Evolutionary conservation across 2,888 invertebrate species (phyloP).

Genomic region (Xestia rhomboidea): DNA sequence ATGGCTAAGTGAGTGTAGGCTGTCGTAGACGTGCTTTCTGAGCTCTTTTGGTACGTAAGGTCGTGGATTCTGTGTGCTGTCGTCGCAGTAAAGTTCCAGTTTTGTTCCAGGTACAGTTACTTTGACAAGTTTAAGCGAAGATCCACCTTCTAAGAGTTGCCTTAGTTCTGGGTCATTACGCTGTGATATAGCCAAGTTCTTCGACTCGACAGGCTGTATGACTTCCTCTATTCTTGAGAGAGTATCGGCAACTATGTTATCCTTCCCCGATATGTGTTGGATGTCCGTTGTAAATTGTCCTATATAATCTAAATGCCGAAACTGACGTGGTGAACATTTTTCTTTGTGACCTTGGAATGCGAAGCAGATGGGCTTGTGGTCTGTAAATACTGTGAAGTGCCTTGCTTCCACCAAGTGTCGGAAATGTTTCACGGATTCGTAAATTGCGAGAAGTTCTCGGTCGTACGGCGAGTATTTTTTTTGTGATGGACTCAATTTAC

Average conservation of each 20-base stretch:
- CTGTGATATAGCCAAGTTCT: constrained; percentile 5
- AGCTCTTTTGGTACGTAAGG: constrained; percentile 57
- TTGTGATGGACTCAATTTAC: constrained; percentile 9
- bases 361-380: constrained; percentile 66
- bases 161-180: not conserved
- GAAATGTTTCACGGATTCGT: no score
- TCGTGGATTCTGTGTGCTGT: constrained; percentile 53
- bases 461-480: constrained; percentile 16
- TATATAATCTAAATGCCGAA: constrained; percentile 58
- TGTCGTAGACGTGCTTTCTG: constrained; percentile 62
- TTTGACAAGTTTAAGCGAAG: no score
- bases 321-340: constrained; percentile 65
- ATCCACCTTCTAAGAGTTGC: no score
- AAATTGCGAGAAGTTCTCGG: constrained; percentile 7
- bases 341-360: constrained; percentile 70
- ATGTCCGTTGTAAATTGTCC: constrained; percentile 63
- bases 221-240: constrained; percentile 66
- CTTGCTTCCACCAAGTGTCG: no score
- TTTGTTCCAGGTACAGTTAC: no score
- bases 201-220: not conserved
- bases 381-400: no score
- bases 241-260: constrained; percentile 66
- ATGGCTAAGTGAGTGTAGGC: constrained; percentile 62
- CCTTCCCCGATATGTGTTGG: constrained; percentile 48
- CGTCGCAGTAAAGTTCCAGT: no score